phyloP scores from a whole-genome alignment of 2,888 invertebrate genomes.

The Brachyopa scutellaris region DNA sequence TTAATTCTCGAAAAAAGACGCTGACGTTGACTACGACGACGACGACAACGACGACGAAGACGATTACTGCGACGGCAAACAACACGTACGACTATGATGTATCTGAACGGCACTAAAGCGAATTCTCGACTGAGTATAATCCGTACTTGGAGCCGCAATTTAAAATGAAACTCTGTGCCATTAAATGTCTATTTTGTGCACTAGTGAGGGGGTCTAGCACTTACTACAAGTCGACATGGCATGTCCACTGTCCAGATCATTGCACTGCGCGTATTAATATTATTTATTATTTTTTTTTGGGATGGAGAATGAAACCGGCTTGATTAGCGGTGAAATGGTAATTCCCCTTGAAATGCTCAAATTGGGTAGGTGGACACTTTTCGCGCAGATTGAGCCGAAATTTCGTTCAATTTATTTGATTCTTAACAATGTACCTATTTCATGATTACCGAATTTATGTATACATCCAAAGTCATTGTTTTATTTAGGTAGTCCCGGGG shows the following conservation, averaged over 20 bases:
- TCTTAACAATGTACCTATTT: constrained; percentile 46
- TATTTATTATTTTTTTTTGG: constrained; percentile 1
- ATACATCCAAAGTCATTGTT: constrained; percentile 23
- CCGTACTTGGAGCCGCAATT: constrained; percentile 46
- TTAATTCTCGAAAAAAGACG: not conserved
- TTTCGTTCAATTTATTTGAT: constrained; percentile 54
- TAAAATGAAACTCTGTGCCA: constrained; percentile 51
- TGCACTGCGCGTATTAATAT: constrained; percentile 49
- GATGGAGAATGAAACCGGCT: constrained; percentile 34
- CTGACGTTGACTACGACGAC: not conserved
- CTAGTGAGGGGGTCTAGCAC: constrained; percentile 33
- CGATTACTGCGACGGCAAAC: constrained; percentile 32
- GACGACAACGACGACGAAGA: not conserved
- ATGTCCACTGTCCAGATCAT: constrained; percentile 45
- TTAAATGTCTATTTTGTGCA: not conserved
- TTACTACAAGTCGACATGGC: constrained; percentile 3
- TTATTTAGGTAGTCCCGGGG: constrained; percentile 14
- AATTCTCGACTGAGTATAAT: constrained; percentile 60
- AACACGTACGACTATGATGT: constrained; percentile 29
- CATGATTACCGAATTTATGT: constrained; percentile 50
- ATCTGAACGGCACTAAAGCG: constrained; percentile 57
- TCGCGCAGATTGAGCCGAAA: constrained; percentile 9
- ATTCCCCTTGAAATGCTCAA: constrained; percentile 38
- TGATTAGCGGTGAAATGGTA: constrained; percentile 6
- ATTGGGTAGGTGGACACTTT: constrained; percentile 32